Percentiles rank a stretch among this genome's conserved stretches.
Conservation (phyloP, 2,797 vertebrate genomes). For the Podarcis siculus region DNA sequence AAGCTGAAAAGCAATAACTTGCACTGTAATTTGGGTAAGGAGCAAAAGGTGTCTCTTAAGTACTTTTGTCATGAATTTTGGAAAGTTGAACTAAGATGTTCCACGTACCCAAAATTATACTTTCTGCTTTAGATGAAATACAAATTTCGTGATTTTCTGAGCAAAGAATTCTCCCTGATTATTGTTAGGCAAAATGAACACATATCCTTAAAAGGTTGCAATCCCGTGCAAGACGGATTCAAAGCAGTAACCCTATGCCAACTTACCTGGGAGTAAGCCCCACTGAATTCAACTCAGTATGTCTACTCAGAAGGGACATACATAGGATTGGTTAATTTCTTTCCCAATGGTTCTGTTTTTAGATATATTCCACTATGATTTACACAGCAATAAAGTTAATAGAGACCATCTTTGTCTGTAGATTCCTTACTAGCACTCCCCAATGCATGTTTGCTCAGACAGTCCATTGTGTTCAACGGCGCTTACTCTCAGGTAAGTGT, state of each 20-base stretch:
- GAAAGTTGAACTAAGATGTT: background rate
- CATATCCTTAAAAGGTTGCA: background rate
- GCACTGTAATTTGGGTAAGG: background rate
- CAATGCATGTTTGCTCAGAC: background rate
- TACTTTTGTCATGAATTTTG: background rate
- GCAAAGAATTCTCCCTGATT: background rate
- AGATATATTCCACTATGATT: background rate
- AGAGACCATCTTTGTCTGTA: background rate
- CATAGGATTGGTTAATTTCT: background rate
- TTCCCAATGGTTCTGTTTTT: constrained; percentile 12
- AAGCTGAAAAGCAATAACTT: background rate
- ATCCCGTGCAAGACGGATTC: background rate
- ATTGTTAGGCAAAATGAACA: background rate
- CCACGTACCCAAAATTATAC: background rate
- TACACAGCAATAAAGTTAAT: background rate
- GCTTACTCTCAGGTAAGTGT: background rate
- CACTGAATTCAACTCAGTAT: too few species aligned
- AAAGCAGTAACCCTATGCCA: too few species aligned
- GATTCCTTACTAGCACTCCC: constrained; percentile 10
- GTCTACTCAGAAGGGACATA: too few species aligned
- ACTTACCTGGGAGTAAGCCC: too few species aligned
- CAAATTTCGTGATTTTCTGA: constrained; percentile 2
- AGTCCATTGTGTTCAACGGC: background rate
- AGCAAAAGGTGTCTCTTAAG: background rate
- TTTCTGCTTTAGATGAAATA: background rate